Conservation (phyloP, 2,113 vertebrate genomes). For the Leptodactylus fuscus region DNA sequence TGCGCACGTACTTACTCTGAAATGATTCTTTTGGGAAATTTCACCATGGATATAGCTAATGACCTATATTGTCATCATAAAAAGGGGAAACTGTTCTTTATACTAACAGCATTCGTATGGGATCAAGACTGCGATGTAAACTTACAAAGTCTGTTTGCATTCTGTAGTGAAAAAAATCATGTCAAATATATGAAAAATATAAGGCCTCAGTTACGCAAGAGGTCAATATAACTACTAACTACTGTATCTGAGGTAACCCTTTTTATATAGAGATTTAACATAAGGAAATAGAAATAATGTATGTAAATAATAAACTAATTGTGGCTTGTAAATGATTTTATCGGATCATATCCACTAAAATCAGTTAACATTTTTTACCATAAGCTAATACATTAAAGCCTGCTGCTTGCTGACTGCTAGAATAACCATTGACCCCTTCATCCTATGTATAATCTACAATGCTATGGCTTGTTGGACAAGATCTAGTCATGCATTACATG, state of each 20-base stretch:
- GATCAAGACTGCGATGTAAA: conserved; percentile 80
- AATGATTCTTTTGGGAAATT: conserved; percentile 89
- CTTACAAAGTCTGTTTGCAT: conserved; percentile 86
- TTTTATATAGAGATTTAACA: conserved; percentile 77
- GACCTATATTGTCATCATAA: conserved; percentile 80
- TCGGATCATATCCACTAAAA: conserved; percentile 86
- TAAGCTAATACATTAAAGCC: conserved; percentile 89
- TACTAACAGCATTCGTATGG: conserved; percentile 89
- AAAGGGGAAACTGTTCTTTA: conserved; percentile 82
- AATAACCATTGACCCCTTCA: conserved; percentile 80
- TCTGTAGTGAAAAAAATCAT: conserved; percentile 75
- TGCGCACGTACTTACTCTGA: conserved; percentile 90
- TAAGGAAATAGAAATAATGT: conserved; percentile 75
- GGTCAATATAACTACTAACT: conserved; percentile 94
- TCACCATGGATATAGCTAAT: conserved; percentile 86
- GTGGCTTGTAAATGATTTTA: conserved; percentile 92
- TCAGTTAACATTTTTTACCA: conserved; percentile 81
- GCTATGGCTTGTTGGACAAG: conserved; percentile 73
- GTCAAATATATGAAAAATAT: conserved; percentile 62
- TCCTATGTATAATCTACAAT: conserved; percentile 72
- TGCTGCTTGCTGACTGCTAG: conserved; percentile 86
- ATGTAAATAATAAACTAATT: conserved; percentile 98
- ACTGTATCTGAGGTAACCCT: conserved; percentile 74
- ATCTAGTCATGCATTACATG: background rate
- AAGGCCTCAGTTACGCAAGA: conserved; percentile 75